phyloP scores from a whole-genome alignment of 2,797 vertebrate species.

The Spea hammondii region DNA sequence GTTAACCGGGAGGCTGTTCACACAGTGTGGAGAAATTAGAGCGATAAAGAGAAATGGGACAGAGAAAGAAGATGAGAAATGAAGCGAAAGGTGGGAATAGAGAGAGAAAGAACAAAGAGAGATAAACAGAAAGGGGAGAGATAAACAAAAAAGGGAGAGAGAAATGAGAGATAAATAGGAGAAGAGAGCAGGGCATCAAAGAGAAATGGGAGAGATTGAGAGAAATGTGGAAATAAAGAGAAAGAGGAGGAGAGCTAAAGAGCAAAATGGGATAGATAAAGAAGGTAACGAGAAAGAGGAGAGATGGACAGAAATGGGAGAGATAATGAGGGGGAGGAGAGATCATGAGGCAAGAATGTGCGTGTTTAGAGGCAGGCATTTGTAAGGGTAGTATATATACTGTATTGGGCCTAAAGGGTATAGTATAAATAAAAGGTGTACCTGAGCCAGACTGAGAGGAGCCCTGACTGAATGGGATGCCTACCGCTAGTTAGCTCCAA shows the following conservation, averaged over 20 bases:
- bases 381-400: too few relatives aligned
- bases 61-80: background rate
- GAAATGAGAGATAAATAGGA: background rate
- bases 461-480: too few relatives aligned
- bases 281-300: background rate
- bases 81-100: background rate
- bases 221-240: background rate
- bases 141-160: background rate
- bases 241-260: background rate
- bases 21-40: background rate
- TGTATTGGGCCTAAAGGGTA: too few relatives aligned
- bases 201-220: background rate
- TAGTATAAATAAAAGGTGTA: too few relatives aligned
- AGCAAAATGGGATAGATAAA: background rate
- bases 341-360: too few relatives aligned
- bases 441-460: too few relatives aligned
- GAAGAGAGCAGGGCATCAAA: background rate
- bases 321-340: background rate
- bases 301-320: background rate
- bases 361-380: too few relatives aligned
- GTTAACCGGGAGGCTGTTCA: too few relatives aligned
- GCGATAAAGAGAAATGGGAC: background rate
- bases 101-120: background rate
- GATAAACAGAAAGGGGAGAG: background rate
- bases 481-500: too few relatives aligned